A percentile compares a stretch with the other conserved stretches of the same genome.
phyloP scores from a whole-genome alignment of 2,888 invertebrate species.

The Lochmaea crataegi region DNA sequence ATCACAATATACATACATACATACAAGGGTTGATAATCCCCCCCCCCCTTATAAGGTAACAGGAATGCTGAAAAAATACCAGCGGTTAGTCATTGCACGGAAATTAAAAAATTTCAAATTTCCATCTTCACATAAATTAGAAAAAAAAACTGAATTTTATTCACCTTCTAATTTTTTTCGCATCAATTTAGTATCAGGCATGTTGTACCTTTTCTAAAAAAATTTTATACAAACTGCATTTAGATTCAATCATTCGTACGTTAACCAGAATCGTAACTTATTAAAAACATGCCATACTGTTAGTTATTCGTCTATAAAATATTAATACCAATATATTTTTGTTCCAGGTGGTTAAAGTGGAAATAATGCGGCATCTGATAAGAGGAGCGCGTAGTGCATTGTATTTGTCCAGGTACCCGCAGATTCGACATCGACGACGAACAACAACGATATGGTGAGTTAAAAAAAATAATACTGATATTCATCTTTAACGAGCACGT shows the following conservation, averaged over 20 bases:
- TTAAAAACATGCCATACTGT: constrained; percentile 19
- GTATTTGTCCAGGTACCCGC: constrained; percentile 57
- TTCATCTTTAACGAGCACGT: constrained; percentile 48
- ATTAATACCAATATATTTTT: constrained; percentile 27
- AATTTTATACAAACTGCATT: no score
- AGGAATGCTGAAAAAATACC: no score
- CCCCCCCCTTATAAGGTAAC: no score
- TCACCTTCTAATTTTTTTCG: no score
- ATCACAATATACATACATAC: no score
- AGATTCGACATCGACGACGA: constrained; percentile 49
- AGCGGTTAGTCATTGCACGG: no score
- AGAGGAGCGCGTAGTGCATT: constrained; percentile 50
- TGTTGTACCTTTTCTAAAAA: no score
- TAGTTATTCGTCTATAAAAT: constrained; percentile 40
- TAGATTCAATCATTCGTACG: neutral
- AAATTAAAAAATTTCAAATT: no score
- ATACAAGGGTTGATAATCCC: no score
- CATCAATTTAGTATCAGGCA: no score
- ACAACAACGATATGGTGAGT: constrained; percentile 46
- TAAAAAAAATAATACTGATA: constrained; percentile 40
- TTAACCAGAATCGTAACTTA: neutral
- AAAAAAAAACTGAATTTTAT: no score
- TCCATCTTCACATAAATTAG: no score
- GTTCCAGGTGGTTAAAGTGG: constrained; percentile 35
- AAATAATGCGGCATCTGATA: constrained; percentile 50